Evolutionary conservation across 2,797 vertebrate genomes (phyloP), one percentile per base, ranked within the genome.

Genomic region (Enteromius trimaculatus): DNA sequence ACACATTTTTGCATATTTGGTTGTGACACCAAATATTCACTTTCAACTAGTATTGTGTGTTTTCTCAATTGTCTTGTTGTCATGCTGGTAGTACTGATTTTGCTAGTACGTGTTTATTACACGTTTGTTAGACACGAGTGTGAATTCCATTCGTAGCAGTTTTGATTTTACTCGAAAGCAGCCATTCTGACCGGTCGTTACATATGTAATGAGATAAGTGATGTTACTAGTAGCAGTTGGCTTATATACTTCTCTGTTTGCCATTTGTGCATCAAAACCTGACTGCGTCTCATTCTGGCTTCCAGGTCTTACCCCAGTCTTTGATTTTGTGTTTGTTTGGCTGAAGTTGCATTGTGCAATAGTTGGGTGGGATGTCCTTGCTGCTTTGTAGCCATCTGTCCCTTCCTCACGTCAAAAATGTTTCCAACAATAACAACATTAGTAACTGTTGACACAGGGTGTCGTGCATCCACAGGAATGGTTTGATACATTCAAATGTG

Each of bases 271-370:
- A 10, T 26, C 1, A 23, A 74, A 23, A 78, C 10, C 19, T 77
- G 23, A 64, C 19, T 75, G 47, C 17, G 9, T 77, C 23, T 26
- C 23, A 64, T 49, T 78, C 1, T 51, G 42, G 26, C 1, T 49
- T 77, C 26, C 64, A 44, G 6, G 49, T 58, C 47, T 60, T 68
- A 47, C 29, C 13, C 17, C n/a, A 34, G 21, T 49, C 29, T 34
- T 37, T 81, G 72, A 31, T 47, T 77, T 77, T 3, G 17, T 31
- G 29, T 55, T 42, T 58, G 34, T 60, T 69, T 70, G 49, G 7
- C 66, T n/a, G n/a, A 71, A 71, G 82, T 70, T 77, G 7, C 29
- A 47, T 65, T 69, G 72, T 82, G 72, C 72, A 55, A 58, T 82
- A 44, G 21, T 58, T 76, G 29, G 49, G 71, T 1, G 60, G 72